phyloP scores from a whole-genome alignment of 2,797 vertebrate genomes.

The Craterocephalus amniculus region DNA sequence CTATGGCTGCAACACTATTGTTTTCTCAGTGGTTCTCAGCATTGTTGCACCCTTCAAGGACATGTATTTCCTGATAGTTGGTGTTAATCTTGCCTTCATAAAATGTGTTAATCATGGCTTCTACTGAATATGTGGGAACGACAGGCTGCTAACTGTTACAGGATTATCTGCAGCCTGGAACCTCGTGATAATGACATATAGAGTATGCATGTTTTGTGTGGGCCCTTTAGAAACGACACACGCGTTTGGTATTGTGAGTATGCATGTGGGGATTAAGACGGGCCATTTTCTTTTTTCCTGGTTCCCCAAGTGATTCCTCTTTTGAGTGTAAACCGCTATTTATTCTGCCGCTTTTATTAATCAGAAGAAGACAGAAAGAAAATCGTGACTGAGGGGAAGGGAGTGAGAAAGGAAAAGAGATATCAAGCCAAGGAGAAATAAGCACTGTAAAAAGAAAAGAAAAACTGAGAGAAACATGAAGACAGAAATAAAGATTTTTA shows the following conservation, averaged over 20 bases:
- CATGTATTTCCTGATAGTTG: constrained; percentile 46
- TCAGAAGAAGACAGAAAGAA: constrained; percentile 50
- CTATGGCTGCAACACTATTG: constrained; percentile 1
- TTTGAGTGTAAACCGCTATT: constrained; percentile 61
- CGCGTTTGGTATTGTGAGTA: constrained; percentile 32
- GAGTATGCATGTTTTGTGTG: constrained; percentile 47
- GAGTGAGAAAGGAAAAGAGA: constrained; percentile 33
- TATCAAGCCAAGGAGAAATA: constrained; percentile 17
- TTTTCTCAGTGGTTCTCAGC: constrained; percentile 24
- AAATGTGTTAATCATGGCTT: constrained; percentile 63
- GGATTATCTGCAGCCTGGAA: constrained; percentile 74
- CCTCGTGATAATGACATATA: constrained; percentile 65
- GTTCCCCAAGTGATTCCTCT: constrained; percentile 51
- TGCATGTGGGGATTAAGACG: constrained; percentile 60
- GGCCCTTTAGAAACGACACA: constrained; percentile 38
- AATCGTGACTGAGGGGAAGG: constrained; percentile 33
- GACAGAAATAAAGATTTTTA: constrained; percentile 39
- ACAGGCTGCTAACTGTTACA: constrained; percentile 62
- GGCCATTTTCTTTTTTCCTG: constrained; percentile 59
- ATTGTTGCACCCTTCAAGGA: constrained; percentile 33
- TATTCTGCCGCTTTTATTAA: constrained; percentile 66
- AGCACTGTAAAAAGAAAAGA: background rate
- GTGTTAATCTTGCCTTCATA: constrained; percentile 57
- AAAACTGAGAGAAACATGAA: constrained; percentile 16
- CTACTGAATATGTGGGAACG: constrained; percentile 51